Conservation (phyloP, 2,888 invertebrate genomes). For the Zootermopsis nevadensis region DNA sequence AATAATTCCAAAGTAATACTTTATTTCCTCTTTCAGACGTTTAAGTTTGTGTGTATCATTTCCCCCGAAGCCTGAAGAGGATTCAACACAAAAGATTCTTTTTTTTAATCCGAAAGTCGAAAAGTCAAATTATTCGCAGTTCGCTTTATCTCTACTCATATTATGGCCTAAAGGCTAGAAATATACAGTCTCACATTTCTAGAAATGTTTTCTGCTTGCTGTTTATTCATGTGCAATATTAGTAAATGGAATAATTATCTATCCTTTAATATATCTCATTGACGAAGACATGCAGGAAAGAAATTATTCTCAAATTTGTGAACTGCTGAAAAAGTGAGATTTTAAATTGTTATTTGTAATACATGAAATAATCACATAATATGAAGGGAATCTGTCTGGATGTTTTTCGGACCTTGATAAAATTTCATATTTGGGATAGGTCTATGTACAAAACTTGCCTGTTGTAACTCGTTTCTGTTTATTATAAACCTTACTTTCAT, state of each 20-base stretch:
- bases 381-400: too few species aligned
- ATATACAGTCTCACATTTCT: not conserved
- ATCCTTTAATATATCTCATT: not conserved
- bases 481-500: too few species aligned
- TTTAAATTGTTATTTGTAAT: too few species aligned
- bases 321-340: too few species aligned
- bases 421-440: too few species aligned
- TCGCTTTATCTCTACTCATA: not conserved
- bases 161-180: not conserved
- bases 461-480: too few species aligned
- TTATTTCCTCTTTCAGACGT: not conserved
- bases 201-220: conserved; percentile 13
- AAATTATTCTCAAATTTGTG: too few species aligned
- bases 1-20: conserved; percentile 32
- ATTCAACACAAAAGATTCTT: not conserved
- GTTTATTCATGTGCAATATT: conserved; percentile 32
- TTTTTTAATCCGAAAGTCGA: conserved; percentile 23
- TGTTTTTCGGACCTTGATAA: too few species aligned
- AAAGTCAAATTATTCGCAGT: not conserved
- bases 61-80: conserved; percentile 21
- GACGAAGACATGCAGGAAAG: not conserved
- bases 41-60: conserved; percentile 25
- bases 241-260: not conserved
- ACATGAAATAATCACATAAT: too few species aligned
- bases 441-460: too few species aligned